These are phyloP conservation scores for Leptodactylus fallax DNA, from an alignment of 2,797 vertebrate genomes.

Conservation along the genomic window DNA sequence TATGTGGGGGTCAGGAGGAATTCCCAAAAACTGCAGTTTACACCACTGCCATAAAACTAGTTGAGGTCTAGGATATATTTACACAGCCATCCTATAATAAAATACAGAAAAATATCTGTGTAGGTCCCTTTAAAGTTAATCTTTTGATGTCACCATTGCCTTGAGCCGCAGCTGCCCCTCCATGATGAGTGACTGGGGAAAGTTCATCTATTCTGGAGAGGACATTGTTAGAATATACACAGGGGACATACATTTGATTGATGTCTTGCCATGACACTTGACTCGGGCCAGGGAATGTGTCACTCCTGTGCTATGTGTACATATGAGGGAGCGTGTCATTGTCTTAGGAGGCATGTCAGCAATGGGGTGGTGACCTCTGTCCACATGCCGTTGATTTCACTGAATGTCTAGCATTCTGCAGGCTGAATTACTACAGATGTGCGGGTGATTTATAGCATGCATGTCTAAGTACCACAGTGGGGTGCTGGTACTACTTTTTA, in stretches of 20 bases:
- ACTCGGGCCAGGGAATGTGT: not conserved
- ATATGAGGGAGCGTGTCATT: not conserved
- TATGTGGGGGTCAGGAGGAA: no score
- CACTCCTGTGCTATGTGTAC: conserved; percentile 3
- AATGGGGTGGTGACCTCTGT: conserved; percentile 4
- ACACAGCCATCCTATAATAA: no score
- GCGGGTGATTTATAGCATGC: no score
- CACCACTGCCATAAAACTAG: no score
- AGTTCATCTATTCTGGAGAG: not conserved
- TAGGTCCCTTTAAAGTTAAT: no score
- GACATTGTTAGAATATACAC: conserved; percentile 11
- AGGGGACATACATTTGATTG: conserved; percentile 4
- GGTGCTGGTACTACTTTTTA: no score
- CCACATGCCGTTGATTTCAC: not conserved
- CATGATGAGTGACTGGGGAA: not conserved
- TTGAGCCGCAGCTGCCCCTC: not conserved
- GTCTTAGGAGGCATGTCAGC: conserved; percentile 18
- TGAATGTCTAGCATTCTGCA: not conserved
- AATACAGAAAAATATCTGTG: no score
- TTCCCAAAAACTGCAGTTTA: no score
- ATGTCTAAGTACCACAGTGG: no score
- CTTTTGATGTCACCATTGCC: not conserved
- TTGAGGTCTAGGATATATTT: no score
- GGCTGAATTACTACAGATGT: not conserved
- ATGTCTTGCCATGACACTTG: conserved; percentile 16